Evolutionary conservation across 2,888 invertebrate genomes (phyloP).

Genomic region (Quadroppia sp.): DNA sequence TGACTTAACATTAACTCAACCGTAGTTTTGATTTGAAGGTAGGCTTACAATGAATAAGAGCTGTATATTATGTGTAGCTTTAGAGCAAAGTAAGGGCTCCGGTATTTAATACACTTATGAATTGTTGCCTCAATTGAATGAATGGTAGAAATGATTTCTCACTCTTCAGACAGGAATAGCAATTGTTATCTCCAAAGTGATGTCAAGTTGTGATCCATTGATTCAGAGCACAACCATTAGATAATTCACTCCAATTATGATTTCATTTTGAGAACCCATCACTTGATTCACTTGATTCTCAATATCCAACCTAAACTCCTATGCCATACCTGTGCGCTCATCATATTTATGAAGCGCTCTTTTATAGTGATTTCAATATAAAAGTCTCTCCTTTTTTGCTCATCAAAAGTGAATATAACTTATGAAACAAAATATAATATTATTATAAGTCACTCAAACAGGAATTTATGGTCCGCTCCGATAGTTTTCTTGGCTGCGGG

Average conservation of each 20-base stretch:
- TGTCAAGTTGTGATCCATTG: conserved; percentile 25
- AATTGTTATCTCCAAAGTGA: conserved; percentile 21
- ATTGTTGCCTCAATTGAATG: conserved; percentile 17
- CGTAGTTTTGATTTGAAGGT: not conserved
- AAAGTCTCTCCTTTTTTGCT: not conserved
- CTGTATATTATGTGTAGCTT: not conserved
- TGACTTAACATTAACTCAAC: not conserved
- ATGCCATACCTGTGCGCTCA: not conserved
- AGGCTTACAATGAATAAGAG: not conserved
- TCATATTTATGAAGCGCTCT: not conserved
- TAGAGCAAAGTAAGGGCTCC: not conserved
- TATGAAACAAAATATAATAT: conserved; percentile 3
- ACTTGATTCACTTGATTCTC: not conserved
- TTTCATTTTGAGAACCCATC: conserved; percentile 16
- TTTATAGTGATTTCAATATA: not conserved
- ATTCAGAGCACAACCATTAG: conserved; percentile 7
- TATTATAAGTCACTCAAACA: conserved; percentile 27
- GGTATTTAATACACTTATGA: not conserved
- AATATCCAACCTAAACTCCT: not conserved
- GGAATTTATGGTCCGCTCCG: conserved; percentile 19
- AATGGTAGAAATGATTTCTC: not conserved
- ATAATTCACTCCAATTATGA: conserved; percentile 23
- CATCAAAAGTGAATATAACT: not conserved
- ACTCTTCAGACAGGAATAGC: not conserved
- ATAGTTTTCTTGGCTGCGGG: conserved; percentile 14